Conservation (phyloP, 2,888 invertebrate genomes). For the Xestia c-nigrum region DNA sequence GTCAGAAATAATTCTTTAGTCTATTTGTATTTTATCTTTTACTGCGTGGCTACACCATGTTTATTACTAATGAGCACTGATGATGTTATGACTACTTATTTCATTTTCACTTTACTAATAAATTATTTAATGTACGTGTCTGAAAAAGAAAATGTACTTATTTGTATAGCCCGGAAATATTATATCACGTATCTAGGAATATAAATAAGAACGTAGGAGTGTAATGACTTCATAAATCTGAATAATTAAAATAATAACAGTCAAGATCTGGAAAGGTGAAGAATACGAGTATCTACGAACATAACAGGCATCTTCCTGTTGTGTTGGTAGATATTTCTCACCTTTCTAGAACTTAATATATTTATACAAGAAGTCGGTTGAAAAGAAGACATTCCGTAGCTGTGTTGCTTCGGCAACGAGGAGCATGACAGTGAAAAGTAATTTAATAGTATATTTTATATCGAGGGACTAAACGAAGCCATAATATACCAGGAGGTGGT, state of each 20-base stretch:
- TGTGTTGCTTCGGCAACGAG: not conserved
- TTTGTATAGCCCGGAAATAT: constrained; percentile 9
- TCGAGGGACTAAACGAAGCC: no score
- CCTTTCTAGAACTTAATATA: no score
- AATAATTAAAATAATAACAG: not conserved
- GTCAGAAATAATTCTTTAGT: constrained; percentile 35
- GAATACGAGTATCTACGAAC: not conserved
- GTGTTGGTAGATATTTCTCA: no score
- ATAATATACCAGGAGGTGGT: no score
- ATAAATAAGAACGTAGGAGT: constrained; percentile 7
- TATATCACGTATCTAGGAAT: constrained; percentile 11
- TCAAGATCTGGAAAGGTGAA: not conserved
- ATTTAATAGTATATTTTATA: no score
- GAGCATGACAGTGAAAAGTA: not conserved
- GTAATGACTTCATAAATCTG: constrained; percentile 2
- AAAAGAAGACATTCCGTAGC: not conserved
- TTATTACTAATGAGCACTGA: constrained; percentile 12
- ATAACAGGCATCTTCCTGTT: no score
- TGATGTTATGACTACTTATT: constrained; percentile 17
- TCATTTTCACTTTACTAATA: not conserved
- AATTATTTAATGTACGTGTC: not conserved
- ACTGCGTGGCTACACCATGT: constrained; percentile 13
- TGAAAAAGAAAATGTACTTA: not conserved
- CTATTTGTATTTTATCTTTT: constrained; percentile 22
- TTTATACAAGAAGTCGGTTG: no score